phyloP scores from a whole-genome alignment of 37 sponge, comb jelly and placozoan species.

The Halisarca cf. caerulea region DNA sequence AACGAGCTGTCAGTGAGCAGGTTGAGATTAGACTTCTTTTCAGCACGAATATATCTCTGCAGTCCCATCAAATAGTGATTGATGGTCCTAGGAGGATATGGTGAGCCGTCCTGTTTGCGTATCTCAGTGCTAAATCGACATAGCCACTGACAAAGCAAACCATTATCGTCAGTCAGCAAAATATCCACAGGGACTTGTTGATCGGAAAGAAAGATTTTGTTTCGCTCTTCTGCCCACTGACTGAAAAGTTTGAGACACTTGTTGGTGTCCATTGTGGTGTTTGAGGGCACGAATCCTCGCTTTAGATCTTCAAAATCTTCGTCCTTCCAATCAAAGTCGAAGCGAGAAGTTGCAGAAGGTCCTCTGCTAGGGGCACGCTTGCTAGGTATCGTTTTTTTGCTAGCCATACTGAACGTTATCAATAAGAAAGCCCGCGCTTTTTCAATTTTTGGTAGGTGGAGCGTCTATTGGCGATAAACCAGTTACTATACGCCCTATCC shows the following conservation, averaged over 20 bases:
- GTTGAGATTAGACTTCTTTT: no score
- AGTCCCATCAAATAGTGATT: neutral
- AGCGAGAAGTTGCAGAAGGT: no score
- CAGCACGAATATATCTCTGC: no score
- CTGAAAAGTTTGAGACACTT: neutral
- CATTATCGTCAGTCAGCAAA: neutral
- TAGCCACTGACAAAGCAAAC: constrained; percentile 1
- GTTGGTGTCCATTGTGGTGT: neutral
- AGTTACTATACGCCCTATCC: no score
- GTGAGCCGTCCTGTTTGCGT: neutral
- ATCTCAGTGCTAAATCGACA: neutral
- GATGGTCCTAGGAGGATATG: constrained; percentile 6
- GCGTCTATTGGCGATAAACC: no score
- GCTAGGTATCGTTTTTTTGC: no score
- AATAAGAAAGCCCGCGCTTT: no score
- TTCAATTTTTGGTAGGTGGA: no score
- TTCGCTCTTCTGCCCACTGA: neutral
- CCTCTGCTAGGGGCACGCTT: no score
- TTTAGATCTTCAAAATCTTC: neutral
- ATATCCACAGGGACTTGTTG: neutral
- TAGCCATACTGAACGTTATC: no score
- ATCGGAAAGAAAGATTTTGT: neutral
- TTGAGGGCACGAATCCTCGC: neutral
- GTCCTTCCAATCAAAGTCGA: neutral
- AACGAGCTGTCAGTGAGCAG: no score